Evolutionary conservation across 2,797 vertebrate species (phyloP).

Genomic region (Muscicapa striata): DNA sequence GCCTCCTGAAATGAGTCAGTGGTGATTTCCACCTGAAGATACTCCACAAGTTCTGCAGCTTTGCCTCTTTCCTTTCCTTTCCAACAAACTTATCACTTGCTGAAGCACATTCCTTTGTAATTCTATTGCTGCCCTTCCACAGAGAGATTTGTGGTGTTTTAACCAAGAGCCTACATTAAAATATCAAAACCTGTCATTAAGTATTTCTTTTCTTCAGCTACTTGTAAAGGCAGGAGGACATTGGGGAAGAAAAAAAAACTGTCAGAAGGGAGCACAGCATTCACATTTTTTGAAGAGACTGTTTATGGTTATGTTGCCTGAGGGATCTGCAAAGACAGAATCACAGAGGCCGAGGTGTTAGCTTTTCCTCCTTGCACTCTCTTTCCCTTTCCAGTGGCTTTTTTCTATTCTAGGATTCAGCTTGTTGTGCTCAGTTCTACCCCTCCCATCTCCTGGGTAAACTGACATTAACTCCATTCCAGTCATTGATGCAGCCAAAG

Average conservation of each 20-base stretch:
- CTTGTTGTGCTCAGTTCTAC: background rate
- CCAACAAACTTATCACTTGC: background rate
- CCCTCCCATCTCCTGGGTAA: background rate
- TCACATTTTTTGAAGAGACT: conserved; percentile 43
- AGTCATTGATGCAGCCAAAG: background rate
- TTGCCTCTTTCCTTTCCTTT: background rate
- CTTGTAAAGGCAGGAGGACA: conserved; percentile 49
- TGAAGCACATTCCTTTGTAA: background rate
- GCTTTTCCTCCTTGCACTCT: background rate
- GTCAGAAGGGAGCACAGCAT: conserved; percentile 30
- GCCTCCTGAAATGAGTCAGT: background rate
- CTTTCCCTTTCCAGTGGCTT: background rate
- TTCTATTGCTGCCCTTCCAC: background rate
- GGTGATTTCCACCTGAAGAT: background rate
- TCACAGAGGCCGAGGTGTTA: background rate
- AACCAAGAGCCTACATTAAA: conserved; percentile 54
- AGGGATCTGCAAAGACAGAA: conserved; percentile 38
- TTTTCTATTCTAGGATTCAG: conserved; percentile 2
- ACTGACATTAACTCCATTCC: background rate
- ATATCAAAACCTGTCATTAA: conserved; percentile 62
- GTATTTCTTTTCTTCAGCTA: conserved; percentile 59
- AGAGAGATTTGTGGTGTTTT: conserved; percentile 54
- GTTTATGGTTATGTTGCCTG: conserved; percentile 41
- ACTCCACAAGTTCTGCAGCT: background rate
- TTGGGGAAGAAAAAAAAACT: background rate